Evolutionary conservation across 2,113 vertebrate species (phyloP).

Genomic region (Elachura formosa): DNA sequence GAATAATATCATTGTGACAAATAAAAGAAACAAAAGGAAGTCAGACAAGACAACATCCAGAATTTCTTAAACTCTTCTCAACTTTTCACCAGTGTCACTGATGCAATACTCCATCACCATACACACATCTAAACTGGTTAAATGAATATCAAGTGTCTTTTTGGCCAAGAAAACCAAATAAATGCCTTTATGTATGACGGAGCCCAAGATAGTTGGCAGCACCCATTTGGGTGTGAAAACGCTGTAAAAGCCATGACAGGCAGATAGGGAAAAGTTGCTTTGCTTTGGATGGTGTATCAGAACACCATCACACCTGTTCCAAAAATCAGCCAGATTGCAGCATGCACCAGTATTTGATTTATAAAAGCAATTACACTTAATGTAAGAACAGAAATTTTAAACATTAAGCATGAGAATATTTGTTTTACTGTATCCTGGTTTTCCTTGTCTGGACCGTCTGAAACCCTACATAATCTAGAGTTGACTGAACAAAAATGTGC

Average conservation of each 20-base stretch:
- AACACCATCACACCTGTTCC: not conserved
- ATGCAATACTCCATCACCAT: not conserved
- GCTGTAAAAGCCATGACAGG: not conserved
- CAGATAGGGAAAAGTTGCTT: not conserved
- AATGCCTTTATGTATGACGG: not conserved
- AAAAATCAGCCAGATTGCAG: not conserved
- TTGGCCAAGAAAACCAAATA: not conserved
- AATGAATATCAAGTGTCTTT: not conserved
- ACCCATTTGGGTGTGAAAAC: rapidly evolving
- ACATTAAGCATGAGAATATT: not conserved
- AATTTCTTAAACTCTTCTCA: not conserved
- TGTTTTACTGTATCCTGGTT: not conserved
- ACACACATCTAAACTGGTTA: not conserved
- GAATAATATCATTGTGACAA: not conserved
- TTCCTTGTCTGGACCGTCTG: not conserved
- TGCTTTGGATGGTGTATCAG: not conserved
- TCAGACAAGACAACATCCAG: not conserved
- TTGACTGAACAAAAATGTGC: not conserved
- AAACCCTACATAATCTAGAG: not conserved
- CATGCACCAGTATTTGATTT: not conserved
- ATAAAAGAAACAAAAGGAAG: not conserved
- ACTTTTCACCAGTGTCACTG: not conserved
- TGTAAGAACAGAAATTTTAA: not conserved
- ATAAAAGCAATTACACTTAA: not conserved
- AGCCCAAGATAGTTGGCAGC: not conserved